phyloP scores from a whole-genome alignment of 1,140 invertebrate species.

The Stegodyphus mimosarum region DNA sequence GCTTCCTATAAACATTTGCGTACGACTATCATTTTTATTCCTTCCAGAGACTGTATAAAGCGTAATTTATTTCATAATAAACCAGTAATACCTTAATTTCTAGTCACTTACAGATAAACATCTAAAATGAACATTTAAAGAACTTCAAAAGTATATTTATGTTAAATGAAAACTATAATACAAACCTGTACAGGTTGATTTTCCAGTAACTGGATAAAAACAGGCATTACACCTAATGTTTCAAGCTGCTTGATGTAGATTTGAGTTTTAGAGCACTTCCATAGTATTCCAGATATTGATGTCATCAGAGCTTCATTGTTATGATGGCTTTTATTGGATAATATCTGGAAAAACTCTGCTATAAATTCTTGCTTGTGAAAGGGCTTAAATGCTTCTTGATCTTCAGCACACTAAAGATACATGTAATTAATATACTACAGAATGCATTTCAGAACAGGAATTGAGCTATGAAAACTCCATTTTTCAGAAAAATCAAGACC shows the following conservation, averaged over 20 bases:
- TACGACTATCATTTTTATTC: too few relatives aligned
- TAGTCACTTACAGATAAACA: too few relatives aligned
- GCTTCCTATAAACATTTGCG: too few relatives aligned
- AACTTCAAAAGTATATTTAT: too few relatives aligned
- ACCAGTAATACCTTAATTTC: too few relatives aligned
- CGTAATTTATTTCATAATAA: too few relatives aligned
- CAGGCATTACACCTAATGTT: slow-evolving; percentile 28
- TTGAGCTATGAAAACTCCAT: neutral
- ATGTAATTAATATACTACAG: too few relatives aligned
- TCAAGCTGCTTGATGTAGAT: slow-evolving; percentile 35
- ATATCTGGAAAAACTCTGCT: slow-evolving; percentile 40
- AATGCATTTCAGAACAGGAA: too few relatives aligned
- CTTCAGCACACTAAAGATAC: slow-evolving; percentile 19
- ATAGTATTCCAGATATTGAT: slow-evolving; percentile 46
- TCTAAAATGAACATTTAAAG: too few relatives aligned
- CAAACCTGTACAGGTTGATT: slow-evolving; percentile 39
- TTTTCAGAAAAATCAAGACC: neutral
- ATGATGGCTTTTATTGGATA: neutral
- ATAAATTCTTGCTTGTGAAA: slow-evolving; percentile 51
- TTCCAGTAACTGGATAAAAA: slow-evolving; percentile 32
- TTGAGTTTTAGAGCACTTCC: slow-evolving; percentile 43
- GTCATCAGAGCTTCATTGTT: slow-evolving; percentile 41
- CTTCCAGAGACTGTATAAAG: too few relatives aligned
- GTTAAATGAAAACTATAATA: neutral
- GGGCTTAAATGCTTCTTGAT: slow-evolving; percentile 45